A percentile compares a stretch with the other conserved stretches of the same genome.
Conservation (phyloP, 30 jellyfish, hydroid and myxozoan genomes). For the Hydra vulgaris region DNA sequence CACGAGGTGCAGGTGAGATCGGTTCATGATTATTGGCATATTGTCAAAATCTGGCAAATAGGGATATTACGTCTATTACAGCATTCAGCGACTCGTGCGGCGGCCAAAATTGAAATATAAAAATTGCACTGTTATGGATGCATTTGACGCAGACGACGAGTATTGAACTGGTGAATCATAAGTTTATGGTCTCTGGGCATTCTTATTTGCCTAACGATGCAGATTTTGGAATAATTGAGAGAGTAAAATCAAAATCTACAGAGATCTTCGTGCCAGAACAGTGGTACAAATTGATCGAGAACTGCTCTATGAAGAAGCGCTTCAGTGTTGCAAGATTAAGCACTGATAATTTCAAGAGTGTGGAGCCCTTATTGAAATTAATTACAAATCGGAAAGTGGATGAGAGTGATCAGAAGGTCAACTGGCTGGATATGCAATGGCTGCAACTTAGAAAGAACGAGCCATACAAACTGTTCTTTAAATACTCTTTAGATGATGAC, state of each 20-base stretch:
- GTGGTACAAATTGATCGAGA: not conserved
- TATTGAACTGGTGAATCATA: not conserved
- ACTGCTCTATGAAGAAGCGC: not conserved
- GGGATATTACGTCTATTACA: not conserved
- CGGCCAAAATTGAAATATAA: not conserved
- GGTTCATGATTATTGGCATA: not conserved
- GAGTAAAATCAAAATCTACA: not conserved
- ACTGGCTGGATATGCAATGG: not conserved
- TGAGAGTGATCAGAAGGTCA: not conserved
- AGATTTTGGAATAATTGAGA: not conserved
- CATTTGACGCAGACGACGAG: not conserved
- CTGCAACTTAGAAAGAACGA: not conserved
- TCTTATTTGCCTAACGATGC: not conserved
- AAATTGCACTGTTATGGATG: not conserved
- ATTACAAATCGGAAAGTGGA: not conserved
- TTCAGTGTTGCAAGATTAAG: not conserved
- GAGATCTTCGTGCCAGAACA: not conserved
- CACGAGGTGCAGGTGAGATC: not conserved
- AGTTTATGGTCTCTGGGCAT: not conserved
- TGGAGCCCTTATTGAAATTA: not conserved
- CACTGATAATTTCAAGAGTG: not conserved
- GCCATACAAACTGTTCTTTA: not conserved
- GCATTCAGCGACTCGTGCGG: not conserved
- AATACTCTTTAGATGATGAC: not conserved
- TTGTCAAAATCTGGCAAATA: not conserved